A percentile compares a stretch with the other conserved stretches of the same genome.
These are phyloP conservation scores for Streptopelia turtur DNA, from an alignment of 2,797 vertebrate genomes.

Conservation along the genomic window DNA sequence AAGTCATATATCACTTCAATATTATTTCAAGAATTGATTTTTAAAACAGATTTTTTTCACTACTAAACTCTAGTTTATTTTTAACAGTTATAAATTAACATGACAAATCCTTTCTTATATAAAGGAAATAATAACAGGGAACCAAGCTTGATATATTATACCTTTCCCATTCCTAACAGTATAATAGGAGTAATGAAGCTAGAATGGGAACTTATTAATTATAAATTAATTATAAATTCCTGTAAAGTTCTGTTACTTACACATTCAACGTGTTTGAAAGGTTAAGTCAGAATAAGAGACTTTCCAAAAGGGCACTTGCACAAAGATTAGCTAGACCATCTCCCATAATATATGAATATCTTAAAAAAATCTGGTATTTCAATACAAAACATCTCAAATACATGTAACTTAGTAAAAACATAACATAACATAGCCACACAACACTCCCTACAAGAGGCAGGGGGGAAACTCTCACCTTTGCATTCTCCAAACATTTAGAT, in stretches of 20 bases:
- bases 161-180: not conserved
- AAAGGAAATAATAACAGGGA: not conserved
- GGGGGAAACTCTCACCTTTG: not conserved
- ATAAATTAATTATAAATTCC: not conserved
- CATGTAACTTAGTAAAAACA: not conserved
- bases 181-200: not conserved
- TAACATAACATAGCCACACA: not conserved
- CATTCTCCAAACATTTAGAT: not conserved
- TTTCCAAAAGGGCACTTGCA: not conserved
- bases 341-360: not conserved
- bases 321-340: not conserved
- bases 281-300: not conserved
- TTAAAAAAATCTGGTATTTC: not conserved
- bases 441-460: rapidly evolving
- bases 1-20: not conserved
- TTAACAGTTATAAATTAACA: not conserved
- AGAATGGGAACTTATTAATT: not conserved
- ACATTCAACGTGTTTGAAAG: not conserved
- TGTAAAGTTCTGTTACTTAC: not conserved
- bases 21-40: not conserved
- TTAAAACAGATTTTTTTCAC: not conserved
- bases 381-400: not conserved
- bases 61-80: not conserved
- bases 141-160: not conserved
- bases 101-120: not conserved